Evolutionary conservation across 2,888 invertebrate genomes (phyloP).

Genomic region (Gastracanthus pulcherrimus): DNA sequence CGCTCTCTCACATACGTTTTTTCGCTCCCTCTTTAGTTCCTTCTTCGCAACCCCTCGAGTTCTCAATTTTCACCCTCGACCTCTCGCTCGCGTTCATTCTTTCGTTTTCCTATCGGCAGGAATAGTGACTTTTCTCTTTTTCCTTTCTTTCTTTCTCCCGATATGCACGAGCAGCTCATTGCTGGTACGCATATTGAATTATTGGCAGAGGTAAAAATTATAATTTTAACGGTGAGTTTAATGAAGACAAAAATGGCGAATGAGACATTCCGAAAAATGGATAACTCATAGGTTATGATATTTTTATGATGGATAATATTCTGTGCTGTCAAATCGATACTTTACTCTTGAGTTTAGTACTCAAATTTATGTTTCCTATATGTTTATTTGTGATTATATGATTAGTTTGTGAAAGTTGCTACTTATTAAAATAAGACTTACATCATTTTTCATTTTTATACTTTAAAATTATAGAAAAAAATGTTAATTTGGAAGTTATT

Average conservation of each 20-base stretch:
- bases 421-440: no score
- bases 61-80: conserved; percentile 38
- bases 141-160: not conserved
- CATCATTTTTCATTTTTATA: no score
- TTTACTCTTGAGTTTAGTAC: no score
- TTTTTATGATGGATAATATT: not conserved
- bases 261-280: not conserved
- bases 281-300: no score
- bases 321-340: not conserved
- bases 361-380: no score
- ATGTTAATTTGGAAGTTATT: no score
- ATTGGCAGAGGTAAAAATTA: not conserved
- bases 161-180: not conserved
- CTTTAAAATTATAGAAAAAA: no score
- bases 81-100: not conserved
- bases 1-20: not conserved
- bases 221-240: not conserved
- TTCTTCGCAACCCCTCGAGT: conserved; percentile 16
- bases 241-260: not conserved
- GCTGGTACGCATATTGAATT: not conserved
- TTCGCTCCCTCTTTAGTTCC: not conserved
- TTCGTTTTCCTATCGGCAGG: not conserved
- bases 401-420: no score
- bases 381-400: no score
- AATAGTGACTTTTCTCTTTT: not conserved